phyloP scores from a whole-genome alignment of 1,140 invertebrate genomes.

The Drosophila sechellia region DNA sequence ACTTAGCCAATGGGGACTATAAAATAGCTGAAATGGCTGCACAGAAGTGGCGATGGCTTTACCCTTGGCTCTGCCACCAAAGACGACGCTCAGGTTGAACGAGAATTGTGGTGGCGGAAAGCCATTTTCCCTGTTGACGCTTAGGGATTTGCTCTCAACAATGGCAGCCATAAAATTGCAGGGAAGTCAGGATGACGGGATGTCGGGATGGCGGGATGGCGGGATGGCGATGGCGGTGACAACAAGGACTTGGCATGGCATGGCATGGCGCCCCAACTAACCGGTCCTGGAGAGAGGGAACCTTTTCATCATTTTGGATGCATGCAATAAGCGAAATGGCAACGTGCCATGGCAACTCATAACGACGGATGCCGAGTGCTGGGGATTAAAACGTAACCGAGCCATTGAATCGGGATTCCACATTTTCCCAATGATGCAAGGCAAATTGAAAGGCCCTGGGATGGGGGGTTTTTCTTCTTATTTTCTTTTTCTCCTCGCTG shows the following conservation, averaged over 20 bases:
- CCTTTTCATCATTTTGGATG: conserved; percentile 51
- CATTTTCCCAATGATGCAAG: conserved; percentile 17
- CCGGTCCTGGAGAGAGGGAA: conserved; percentile 8
- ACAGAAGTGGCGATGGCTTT: conserved; percentile 10
- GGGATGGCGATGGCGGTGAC: conserved; percentile 8
- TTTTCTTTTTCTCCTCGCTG: background rate
- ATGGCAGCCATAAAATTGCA: conserved; percentile 64
- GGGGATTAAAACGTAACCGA: conserved; percentile 57
- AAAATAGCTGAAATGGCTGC: conserved; percentile 8
- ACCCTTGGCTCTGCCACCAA: conserved; percentile 12
- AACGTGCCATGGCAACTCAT: conserved; percentile 61
- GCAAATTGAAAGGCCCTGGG: conserved; percentile 60
- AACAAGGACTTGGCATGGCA: background rate
- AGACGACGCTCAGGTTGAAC: conserved; percentile 20
- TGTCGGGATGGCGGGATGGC: conserved; percentile 6
- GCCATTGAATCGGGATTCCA: conserved; percentile 24
- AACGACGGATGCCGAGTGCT: conserved; percentile 38
- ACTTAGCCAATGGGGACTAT: background rate
- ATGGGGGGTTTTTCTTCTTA: background rate
- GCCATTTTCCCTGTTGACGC: conserved; percentile 64
- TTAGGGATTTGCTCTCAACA: conserved; percentile 64
- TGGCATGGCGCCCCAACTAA: background rate
- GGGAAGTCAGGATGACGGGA: conserved; percentile 10
- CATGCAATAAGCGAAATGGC: conserved; percentile 66
- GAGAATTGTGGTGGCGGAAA: conserved; percentile 59